A percentile compares a stretch with the other conserved stretches of the same genome.
These are phyloP conservation scores for Kryptolebias ocellatus DNA, from an alignment of 2,797 vertebrate species.

Conservation along the genomic window DNA sequence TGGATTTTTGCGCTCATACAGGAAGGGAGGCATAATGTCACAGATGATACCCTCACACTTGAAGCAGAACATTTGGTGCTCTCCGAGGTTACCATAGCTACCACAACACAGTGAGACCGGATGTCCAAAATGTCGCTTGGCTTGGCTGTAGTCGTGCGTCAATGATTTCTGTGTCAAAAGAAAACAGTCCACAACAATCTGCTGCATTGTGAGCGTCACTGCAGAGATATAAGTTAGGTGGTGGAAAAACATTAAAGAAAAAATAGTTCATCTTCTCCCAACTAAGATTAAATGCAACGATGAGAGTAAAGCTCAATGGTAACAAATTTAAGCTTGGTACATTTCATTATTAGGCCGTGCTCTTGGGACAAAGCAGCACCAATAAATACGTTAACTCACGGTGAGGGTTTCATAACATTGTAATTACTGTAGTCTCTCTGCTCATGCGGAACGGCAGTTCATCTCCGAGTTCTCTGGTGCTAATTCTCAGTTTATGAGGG, in stretches of 20 bases:
- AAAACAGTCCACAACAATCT: conserved; percentile 24
- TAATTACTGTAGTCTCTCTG: conserved; percentile 53
- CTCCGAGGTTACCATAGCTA: conserved; percentile 83
- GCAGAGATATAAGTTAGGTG: conserved; percentile 13
- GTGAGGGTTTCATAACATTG: conserved; percentile 53
- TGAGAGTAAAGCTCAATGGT: background rate
- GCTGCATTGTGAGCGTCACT: conserved; percentile 7
- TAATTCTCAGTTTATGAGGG: conserved; percentile 63
- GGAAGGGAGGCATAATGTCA: conserved; percentile 56
- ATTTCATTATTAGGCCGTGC: conserved; percentile 14
- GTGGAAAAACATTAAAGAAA: conserved; percentile 12
- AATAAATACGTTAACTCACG: conserved; percentile 39
- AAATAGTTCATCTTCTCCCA: background rate
- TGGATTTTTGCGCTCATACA: conserved; percentile 35
- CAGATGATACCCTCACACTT: conserved; percentile 78
- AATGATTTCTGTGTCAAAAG: conserved; percentile 51
- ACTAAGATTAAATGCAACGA: conserved; percentile 19
- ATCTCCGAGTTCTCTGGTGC: conserved; percentile 41
- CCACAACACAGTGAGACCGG: conserved; percentile 76
- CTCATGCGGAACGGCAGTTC: conserved; percentile 42
- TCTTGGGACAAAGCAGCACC: conserved; percentile 28
- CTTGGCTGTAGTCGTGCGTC: conserved; percentile 58
- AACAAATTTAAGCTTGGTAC: conserved; percentile 13
- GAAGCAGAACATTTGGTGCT: conserved; percentile 78
- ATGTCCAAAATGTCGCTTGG: conserved; percentile 77